Percentiles rank a stretch among this genome's conserved stretches.
Conservation (phyloP, 1,140 invertebrate genomes). For the Heliconius nattereri region DNA sequence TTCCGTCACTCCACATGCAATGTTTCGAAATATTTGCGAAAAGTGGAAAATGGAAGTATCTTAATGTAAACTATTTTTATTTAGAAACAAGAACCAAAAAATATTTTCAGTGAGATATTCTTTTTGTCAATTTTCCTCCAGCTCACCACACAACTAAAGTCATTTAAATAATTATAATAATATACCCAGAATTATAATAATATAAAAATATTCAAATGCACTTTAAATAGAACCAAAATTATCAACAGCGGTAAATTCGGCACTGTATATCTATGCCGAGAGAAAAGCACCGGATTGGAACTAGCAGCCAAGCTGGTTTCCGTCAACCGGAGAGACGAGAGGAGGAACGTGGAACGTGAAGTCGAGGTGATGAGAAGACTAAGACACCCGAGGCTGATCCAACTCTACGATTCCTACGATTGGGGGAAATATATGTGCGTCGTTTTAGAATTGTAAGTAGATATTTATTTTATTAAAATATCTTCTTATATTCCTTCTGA, state of each 20-base stretch:
- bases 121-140: too few species aligned
- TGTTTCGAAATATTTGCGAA: too few species aligned
- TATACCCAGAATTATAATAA: too few species aligned
- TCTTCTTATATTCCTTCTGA: background rate
- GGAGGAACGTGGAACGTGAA: conserved; percentile 95
- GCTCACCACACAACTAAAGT: too few species aligned
- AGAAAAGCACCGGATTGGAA: conserved; percentile 89
- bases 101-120: too few species aligned
- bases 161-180: too few species aligned
- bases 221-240: background rate
- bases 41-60: too few species aligned
- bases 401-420: conserved; percentile 98
- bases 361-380: conserved; percentile 97
- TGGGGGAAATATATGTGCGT: conserved; percentile 96
- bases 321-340: conserved; percentile 91
- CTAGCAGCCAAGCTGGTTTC: conserved; percentile 97
- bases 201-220: too few species aligned
- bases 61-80: too few species aligned
- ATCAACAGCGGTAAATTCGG: conserved; percentile 96
- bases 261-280: conserved; percentile 95
- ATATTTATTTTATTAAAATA: background rate
- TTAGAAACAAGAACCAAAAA: too few species aligned
- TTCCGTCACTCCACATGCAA: too few species aligned
- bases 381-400: conserved; percentile 96
- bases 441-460: conserved; percentile 96